A percentile compares a stretch with the other conserved stretches of the same genome.
These are phyloP conservation scores for Pelodiscus sinensis DNA, from an alignment of 2,113 vertebrate species.

Conservation along the genomic window DNA sequence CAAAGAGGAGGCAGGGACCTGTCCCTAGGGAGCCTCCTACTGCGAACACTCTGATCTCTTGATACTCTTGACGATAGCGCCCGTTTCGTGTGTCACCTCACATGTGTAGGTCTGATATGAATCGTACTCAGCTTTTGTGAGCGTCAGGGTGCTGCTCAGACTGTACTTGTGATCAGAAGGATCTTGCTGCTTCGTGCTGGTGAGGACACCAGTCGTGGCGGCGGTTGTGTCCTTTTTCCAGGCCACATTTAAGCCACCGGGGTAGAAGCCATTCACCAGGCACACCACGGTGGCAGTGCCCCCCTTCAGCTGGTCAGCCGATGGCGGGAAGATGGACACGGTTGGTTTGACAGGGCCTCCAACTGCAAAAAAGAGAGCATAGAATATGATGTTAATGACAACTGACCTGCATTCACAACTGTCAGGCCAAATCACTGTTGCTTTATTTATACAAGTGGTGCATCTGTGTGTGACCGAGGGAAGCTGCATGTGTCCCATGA, in stretches of 20 bases:
- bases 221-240: conserved; percentile 21
- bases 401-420: neutral
- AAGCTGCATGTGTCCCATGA: neutral
- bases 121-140: rapidly evolving
- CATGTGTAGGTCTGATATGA: rapidly evolving
- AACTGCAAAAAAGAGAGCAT: conserved; percentile 47
- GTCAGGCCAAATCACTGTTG: neutral
- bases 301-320: rapidly evolving
- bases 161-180: conserved; percentile 58
- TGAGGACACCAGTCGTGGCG: rapidly evolving
- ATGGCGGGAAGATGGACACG: conserved; percentile 46
- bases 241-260: rapidly evolving
- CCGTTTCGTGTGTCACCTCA: conserved; percentile 13
- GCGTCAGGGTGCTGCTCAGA: conserved; percentile 54
- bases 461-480: neutral
- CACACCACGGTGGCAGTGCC: conserved; percentile 19
- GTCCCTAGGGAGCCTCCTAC: neutral
- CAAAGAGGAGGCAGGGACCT: neutral
- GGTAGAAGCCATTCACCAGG: conserved; percentile 34
- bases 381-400: neutral
- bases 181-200: neutral
- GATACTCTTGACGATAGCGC: neutral
- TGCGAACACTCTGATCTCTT: neutral
- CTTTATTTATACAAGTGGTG: neutral
- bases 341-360: neutral